phyloP scores from a whole-genome alignment of 1,140 invertebrate species.

The Papilio helenus region DNA sequence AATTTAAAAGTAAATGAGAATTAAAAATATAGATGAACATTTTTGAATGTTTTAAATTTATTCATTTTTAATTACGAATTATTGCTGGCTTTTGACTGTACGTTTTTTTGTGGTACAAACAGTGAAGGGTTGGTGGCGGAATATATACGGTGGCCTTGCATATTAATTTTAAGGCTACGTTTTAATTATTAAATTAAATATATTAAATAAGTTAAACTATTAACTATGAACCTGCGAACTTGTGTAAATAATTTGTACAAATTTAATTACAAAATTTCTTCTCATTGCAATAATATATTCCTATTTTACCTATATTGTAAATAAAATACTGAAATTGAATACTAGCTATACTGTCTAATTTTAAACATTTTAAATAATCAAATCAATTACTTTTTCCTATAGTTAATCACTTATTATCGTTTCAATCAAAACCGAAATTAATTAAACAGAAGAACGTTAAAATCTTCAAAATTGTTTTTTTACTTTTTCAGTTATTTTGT shows the following conservation, averaged over 20 bases:
- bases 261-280: background rate
- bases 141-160: background rate
- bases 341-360: too few species aligned
- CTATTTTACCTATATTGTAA: background rate
- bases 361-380: background rate
- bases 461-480: background rate
- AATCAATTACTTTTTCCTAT: background rate
- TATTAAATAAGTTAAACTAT: background rate
- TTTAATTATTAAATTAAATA: background rate
- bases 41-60: background rate
- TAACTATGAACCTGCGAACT: background rate
- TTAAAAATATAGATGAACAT: background rate
- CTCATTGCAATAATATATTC: background rate
- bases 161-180: background rate
- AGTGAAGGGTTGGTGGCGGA: background rate
- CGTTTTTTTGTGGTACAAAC: background rate
- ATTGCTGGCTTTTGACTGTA: background rate
- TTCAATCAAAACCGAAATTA: background rate
- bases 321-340: background rate
- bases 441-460: background rate
- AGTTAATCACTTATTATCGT: constrained; percentile 1
- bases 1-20: background rate
- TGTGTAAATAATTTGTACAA: background rate
- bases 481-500: background rate
- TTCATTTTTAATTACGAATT: background rate